A percentile compares a stretch with the other conserved stretches of the same genome.
Conservation (phyloP, 1,140 invertebrate species). For the Drosophila sp. region DNA sequence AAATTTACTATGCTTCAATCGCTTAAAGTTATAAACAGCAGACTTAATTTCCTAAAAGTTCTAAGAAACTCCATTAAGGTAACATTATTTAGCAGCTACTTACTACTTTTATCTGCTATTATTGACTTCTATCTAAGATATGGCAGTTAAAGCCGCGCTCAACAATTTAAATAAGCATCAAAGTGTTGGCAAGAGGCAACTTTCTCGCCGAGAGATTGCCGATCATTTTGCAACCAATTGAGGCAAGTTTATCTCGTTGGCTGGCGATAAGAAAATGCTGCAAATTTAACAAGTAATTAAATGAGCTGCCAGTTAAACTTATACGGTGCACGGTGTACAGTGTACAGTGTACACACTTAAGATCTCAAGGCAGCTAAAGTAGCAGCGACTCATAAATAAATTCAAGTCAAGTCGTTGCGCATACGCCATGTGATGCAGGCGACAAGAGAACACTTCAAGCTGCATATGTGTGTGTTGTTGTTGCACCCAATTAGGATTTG, state of each 20-base stretch:
- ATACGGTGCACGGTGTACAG: too few relatives aligned
- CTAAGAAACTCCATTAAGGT: background rate
- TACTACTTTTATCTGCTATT: constrained; percentile 1
- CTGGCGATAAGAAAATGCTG: constrained; percentile 40
- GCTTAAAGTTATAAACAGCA: background rate
- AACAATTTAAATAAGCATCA: constrained; percentile 18
- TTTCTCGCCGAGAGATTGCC: constrained; percentile 19
- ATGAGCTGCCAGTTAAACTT: constrained; percentile 11
- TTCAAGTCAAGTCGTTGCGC: constrained; percentile 47
- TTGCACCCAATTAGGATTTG: constrained; percentile 70
- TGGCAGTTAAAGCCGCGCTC: constrained; percentile 7
- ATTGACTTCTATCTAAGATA: constrained; percentile 23
- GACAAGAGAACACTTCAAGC: constrained; percentile 45
- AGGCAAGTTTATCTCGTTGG: constrained; percentile 20
- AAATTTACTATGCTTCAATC: too few relatives aligned
- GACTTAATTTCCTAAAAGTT: too few relatives aligned
- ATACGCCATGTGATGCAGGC: constrained; percentile 49
- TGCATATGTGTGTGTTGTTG: constrained; percentile 36
- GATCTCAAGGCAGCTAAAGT: constrained; percentile 21
- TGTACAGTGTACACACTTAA: background rate
- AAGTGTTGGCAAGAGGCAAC: constrained; percentile 13
- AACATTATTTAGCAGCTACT: constrained; percentile 3
- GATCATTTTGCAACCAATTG: constrained; percentile 25
- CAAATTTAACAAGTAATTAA: constrained; percentile 50
- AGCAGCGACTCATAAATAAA: constrained; percentile 11